These are phyloP conservation scores for Petroica traversi DNA, from an alignment of 2,113 vertebrate species.

Conservation along the genomic window DNA sequence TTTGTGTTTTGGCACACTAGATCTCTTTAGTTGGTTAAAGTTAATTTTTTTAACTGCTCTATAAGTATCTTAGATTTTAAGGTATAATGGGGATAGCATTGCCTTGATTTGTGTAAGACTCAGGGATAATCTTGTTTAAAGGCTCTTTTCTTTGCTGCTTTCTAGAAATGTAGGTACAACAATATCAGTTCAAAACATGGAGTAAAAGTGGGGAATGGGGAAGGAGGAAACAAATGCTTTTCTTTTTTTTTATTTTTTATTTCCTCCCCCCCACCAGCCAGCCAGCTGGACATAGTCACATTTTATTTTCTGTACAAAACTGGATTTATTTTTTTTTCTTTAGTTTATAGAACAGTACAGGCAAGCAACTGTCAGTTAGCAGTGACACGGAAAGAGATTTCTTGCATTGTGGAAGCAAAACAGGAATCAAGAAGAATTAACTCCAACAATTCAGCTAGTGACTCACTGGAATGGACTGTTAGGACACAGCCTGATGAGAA, in stretches of 20 bases:
- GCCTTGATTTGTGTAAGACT: conserved; percentile 67
- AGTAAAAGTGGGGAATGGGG: conserved; percentile 39
- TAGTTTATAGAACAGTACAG: background rate
- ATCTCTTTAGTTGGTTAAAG: conserved; percentile 39
- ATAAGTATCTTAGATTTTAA: conserved; percentile 55
- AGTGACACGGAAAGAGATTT: background rate
- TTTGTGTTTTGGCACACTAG: conserved; percentile 61
- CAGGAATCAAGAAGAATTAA: background rate
- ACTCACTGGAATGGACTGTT: conserved; percentile 16
- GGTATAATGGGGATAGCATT: conserved; percentile 54
- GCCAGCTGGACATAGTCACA: background rate
- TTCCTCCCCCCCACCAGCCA: background rate
- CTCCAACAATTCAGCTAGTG: background rate
- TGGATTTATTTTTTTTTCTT: background rate
- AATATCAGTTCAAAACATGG: background rate
- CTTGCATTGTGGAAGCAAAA: background rate
- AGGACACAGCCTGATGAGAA: conserved; percentile 35
- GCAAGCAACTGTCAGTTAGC: conserved; percentile 10
- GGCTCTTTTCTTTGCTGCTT: conserved; percentile 42
- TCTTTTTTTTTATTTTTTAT: background rate
- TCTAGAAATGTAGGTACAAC: conserved; percentile 44
- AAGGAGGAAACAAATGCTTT: background rate
- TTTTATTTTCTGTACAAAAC: background rate
- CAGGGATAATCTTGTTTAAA: conserved; percentile 78
- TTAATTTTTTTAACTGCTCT: conserved; percentile 49